Base-by-base conservation (phyloP, 1,140 invertebrate species). In the Atta colombica region DNA sequence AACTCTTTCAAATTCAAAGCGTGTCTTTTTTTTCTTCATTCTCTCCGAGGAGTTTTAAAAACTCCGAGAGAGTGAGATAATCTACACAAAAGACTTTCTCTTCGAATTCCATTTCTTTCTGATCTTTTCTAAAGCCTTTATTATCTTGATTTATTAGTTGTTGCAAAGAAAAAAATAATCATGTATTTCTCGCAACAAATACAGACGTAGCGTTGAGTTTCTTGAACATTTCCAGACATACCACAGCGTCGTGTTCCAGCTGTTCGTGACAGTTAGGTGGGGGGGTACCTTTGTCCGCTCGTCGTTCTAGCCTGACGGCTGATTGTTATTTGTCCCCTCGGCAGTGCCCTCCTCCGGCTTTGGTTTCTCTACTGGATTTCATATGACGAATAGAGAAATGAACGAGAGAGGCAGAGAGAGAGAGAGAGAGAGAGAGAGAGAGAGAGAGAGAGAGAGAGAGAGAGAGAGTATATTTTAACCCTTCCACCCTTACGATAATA, bases 191-290 rank as follows among this genome's bases (percentile, higher is more conserved):
- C 66, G 66, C 14, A 69, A 49, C 66, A 25, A 68, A 49, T 25
- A 0, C 66, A 14, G 39, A 14, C 66, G 66, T 69, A 25, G 39
- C 6, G 39, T 69, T 39, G 45, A 28, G 49, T 74, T 31, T 28
- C 45, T 28, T 21, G 71, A 18, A 61, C 55, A 28, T 49, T 39
- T 80, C 45, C 39, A 74, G 28, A 58, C 58, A 28, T n/a, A 18
- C 55, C 49, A 18, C 21, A 18, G 77, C 61, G 80, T 58, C 68
- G 55, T 31, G 69, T 74, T 74, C 80, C 80, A 84, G 80, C 80
- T 84, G 80, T 84, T 84, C 58, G 21, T 84, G 80, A 84, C 80
- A 84, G 69, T 39, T 84, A 71, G 80, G 25, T 18, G 80, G 69
- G 69, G 25, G 25, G 55, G 25, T 55, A 74, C 25, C 69, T 84